phyloP scores from a whole-genome alignment of 23 tunicate genomes.

The Trididemnum nubilum region DNA sequence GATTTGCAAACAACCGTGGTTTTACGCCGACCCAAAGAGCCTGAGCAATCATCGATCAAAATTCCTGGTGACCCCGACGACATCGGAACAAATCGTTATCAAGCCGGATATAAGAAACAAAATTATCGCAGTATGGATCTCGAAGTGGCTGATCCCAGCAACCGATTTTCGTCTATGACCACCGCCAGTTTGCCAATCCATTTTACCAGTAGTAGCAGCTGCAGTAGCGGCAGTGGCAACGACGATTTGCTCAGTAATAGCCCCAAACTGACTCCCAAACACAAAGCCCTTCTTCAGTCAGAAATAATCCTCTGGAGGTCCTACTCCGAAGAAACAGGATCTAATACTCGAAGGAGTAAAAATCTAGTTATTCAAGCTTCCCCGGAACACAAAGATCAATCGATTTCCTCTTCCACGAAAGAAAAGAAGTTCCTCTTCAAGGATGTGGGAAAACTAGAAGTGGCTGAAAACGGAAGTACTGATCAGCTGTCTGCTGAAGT shows the following conservation, averaged over 20 bases:
- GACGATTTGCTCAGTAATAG: not conserved
- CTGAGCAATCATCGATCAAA: not conserved
- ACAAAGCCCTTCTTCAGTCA: not conserved
- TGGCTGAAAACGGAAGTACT: not conserved
- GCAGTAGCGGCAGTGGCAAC: slow-evolving; percentile 13
- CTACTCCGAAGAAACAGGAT: slow-evolving; percentile 17
- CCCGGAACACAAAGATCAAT: slow-evolving; percentile 4
- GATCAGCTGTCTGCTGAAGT: slow-evolving; percentile 35
- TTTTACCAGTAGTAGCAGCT: slow-evolving; percentile 56
- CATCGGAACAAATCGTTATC: not conserved
- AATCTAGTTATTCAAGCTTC: slow-evolving; percentile 31
- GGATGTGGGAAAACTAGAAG: slow-evolving; percentile 14
- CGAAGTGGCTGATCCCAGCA: not conserved
- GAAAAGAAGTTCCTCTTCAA: not conserved
- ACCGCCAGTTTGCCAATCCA: slow-evolving; percentile 54
- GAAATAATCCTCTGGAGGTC: slow-evolving; percentile 30
- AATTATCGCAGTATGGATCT: not conserved
- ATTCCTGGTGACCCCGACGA: not conserved
- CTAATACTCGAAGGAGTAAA: slow-evolving; percentile 25
- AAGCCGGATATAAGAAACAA: not conserved
- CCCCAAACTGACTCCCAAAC: not conserved
- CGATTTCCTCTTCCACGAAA: not conserved
- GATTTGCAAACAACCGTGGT: not conserved
- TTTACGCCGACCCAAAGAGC: not conserved
- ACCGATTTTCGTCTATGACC: slow-evolving; percentile 28